Conservation (phyloP, 2,888 invertebrate species). For the Cryptosula pallasiana region DNA sequence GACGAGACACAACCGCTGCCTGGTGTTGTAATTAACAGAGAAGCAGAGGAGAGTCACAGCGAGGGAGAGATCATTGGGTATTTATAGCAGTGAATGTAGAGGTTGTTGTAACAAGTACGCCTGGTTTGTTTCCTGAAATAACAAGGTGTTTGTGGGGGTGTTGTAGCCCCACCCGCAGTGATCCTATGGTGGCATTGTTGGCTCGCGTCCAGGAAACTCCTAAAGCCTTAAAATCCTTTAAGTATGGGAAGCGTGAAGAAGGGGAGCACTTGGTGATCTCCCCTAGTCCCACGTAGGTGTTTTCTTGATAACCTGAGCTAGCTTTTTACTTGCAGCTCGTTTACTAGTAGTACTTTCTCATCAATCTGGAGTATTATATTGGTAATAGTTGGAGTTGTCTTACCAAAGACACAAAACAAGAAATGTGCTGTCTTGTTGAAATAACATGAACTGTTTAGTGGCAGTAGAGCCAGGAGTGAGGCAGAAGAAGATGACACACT, state of each 20-base stretch:
- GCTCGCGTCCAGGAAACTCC: background rate
- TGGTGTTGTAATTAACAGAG: background rate
- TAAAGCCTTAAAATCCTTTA: background rate
- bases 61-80: constrained; percentile 10
- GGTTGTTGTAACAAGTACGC: no score
- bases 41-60: constrained; percentile 2
- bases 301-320: no score
- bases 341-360: no score
- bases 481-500: background rate
- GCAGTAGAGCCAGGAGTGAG: background rate
- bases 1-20: background rate
- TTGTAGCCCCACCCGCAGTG: background rate
- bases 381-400: no score
- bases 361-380: no score
- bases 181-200: constrained; percentile 1
- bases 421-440: no score
- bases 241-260: background rate
- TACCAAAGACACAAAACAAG: no score
- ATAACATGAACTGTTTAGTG: background rate
- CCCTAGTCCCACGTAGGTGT: background rate
- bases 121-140: no score
- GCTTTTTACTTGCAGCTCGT: no score
- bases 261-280: background rate
- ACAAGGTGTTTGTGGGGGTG: no score
- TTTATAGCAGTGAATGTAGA: no score